Evolutionary conservation across 2,888 invertebrate genomes (phyloP).

Genomic region (Macrophya alboannulata): DNA sequence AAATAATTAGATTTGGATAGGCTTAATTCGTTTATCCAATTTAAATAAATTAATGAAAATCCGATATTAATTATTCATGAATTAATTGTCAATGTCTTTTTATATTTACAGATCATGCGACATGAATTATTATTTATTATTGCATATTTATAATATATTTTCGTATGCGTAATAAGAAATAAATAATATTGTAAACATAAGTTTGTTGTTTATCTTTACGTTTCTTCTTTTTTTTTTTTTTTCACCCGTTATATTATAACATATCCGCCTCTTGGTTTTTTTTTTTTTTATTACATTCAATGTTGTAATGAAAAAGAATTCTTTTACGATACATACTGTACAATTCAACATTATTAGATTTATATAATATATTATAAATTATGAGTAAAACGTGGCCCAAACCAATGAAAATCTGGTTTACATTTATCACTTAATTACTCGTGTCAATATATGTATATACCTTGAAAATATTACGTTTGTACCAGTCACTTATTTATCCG

Average conservation of each 20-base stretch:
- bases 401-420: slow-evolving; percentile 42
- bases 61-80: slow-evolving; percentile 25
- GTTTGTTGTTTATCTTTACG: neutral
- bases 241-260: neutral
- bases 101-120: slow-evolving; percentile 24
- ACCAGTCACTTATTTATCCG: slow-evolving; percentile 36
- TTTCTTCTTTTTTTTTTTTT: neutral
- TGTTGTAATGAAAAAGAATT: neutral
- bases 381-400: slow-evolving; percentile 47
- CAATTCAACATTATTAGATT: slow-evolving; percentile 49
- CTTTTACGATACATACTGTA: slow-evolving; percentile 39
- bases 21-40: neutral
- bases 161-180: slow-evolving; percentile 33
- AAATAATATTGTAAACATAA: slow-evolving; percentile 41
- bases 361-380: slow-evolving; percentile 34
- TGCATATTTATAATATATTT: slow-evolving; percentile 14
- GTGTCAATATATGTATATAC: neutral
- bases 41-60: slow-evolving; percentile 28
- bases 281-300: neutral
- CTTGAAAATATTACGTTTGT: slow-evolving; percentile 47
- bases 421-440: slow-evolving; percentile 40
- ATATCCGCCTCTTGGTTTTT: slow-evolving; percentile 31
- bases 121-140: slow-evolving; percentile 15
- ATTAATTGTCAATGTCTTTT: slow-evolving; percentile 25
- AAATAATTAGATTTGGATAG: neutral